These are phyloP conservation scores for Sus cebifrons DNA, from an alignment of 2,797 vertebrate genomes.

Conservation along the genomic window DNA sequence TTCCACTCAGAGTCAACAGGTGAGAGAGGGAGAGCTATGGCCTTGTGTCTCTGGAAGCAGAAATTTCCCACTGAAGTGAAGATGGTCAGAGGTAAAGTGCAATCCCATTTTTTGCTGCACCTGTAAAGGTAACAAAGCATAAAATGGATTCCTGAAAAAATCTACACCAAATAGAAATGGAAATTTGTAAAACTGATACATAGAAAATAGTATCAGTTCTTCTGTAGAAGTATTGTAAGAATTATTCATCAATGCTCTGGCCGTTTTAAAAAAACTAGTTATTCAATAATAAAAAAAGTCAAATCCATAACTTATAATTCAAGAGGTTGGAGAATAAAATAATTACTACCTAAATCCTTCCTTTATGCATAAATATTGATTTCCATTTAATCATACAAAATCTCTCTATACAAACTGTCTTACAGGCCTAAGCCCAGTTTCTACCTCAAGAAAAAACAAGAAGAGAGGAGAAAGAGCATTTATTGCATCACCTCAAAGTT, in stretches of 20 bases:
- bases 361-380: neutral
- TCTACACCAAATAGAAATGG: neutral
- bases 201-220: neutral
- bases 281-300: neutral
- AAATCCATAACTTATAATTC: neutral
- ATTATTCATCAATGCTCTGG: neutral
- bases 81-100: fast-evolving
- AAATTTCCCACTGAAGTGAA: neutral
- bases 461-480: neutral
- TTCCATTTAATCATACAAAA: neutral
- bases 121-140: slow-evolving; percentile 2
- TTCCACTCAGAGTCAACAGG: neutral
- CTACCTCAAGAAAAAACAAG: neutral
- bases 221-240: neutral
- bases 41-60: neutral
- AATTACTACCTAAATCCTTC: neutral
- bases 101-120: neutral
- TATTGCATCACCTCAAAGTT: neutral
- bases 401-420: neutral
- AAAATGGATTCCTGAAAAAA: neutral
- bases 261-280: neutral
- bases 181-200: neutral
- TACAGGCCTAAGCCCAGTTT: neutral
- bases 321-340: neutral
- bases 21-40: neutral